Conservation (phyloP, 23 tunicate species). For the Oikopleura vanhoeffeni region DNA sequence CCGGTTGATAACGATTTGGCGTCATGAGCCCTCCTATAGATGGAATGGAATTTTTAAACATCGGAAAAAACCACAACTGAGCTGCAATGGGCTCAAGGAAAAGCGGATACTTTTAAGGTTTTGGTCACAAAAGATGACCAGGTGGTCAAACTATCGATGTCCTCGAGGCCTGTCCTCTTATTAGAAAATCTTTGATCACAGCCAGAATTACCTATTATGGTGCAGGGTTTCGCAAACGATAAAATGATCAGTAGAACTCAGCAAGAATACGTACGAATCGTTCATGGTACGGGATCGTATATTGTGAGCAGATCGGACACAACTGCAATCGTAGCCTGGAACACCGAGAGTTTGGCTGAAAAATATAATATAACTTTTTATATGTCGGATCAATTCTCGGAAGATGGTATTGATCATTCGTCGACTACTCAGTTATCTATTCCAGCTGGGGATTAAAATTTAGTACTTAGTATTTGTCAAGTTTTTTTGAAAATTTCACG, state of each 20-base stretch:
- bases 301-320: not conserved
- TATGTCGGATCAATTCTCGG: too few relatives aligned
- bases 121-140: not conserved
- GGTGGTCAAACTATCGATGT: not conserved
- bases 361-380: not conserved
- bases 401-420: too few relatives aligned
- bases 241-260: not conserved
- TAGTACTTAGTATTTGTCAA: too few relatives aligned
- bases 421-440: not conserved
- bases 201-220: not conserved
- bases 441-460: too few relatives aligned
- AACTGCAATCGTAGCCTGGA: not conserved
- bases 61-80: not conserved
- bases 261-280: not conserved
- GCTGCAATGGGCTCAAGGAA: not conserved
- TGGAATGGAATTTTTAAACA: not conserved
- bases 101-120: too few relatives aligned
- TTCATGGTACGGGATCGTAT: too few relatives aligned
- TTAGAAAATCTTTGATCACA: not conserved
- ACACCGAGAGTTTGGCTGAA: not conserved
- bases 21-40: not conserved
- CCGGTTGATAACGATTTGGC: not conserved
- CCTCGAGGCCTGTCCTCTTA: not conserved
- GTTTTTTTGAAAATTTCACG: too few relatives aligned
- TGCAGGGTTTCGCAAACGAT: not conserved